Base-by-base conservation (phyloP, 1,140 invertebrate genomes). In the Aphis craccivora region DNA sequence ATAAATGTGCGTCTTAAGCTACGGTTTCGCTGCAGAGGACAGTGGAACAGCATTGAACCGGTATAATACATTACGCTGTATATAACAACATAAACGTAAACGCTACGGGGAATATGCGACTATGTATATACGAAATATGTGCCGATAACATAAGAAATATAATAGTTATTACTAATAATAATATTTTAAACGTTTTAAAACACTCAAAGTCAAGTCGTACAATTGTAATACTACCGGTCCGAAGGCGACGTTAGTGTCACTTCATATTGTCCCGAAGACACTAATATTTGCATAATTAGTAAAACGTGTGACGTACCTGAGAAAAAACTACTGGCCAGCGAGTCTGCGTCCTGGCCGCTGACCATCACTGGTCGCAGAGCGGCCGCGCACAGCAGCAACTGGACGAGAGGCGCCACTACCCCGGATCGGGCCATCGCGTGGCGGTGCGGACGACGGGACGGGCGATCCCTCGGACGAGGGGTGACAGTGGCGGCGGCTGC, bases 301-400 rank as follows among this genome's bases (percentile, higher is more conserved):
- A 25, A 84, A 9, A 37, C 20, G 20, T 84, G 8, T 43, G 8
- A 40, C 22, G 43, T 95, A 97, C 97, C 97, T 95, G 97, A 97
- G 35, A 98, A 95, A 95, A 98, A 97, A 94, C 97, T 97, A 94
- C 97, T 97, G 94, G 97, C 97, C 94, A 97, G 96, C 23, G 97
- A 97, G 93, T 97, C 97, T 88, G 96, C 95, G 95, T 97, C 97
- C 43, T 94, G 94, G 86, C 95, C 94, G 86, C 93, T 81, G 92
- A 87, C 94, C 30, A 51, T 37, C 37, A 83, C n/a, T 3, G 84
- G 60, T 20, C 84, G 76, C 14, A 76, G 40, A 18, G 91, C 55
- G 43, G 88, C 37, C 76, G 67, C 8, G 48, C 88, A 83, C 76
- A 84, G 23, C 81, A 93, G 76, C 48, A 93, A 40, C 37, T 51